These are phyloP conservation scores for Corythornis madagascariensis DNA, from an alignment of 2,113 vertebrate genomes.

Conservation along the genomic window DNA sequence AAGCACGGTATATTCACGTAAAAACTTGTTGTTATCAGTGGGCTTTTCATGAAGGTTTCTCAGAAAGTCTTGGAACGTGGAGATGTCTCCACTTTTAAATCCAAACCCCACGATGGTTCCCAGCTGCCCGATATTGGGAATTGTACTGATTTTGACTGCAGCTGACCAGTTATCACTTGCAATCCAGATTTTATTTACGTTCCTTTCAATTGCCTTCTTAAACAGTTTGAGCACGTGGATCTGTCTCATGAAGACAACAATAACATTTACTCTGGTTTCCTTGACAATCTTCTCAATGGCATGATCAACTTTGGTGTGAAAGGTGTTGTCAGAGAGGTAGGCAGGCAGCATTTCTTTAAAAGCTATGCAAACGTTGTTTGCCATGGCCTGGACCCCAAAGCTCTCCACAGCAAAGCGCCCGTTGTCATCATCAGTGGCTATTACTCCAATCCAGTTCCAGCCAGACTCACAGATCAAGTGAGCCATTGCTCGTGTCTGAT, in stretches of 20 bases:
- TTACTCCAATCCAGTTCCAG: conserved; percentile 88
- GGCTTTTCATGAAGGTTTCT: conserved; percentile 62
- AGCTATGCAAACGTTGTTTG: conserved; percentile 83
- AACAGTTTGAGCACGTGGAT: conserved; percentile 79
- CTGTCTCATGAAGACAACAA: conserved; percentile 84
- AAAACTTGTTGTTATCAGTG: conserved; percentile 70
- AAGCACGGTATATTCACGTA: conserved; percentile 74
- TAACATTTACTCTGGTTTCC: conserved; percentile 82
- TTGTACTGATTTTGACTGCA: conserved; percentile 66
- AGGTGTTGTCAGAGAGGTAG: conserved; percentile 72
- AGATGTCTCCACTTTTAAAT: conserved; percentile 80
- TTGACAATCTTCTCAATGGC: conserved; percentile 75
- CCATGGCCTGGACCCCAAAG: conserved; percentile 78
- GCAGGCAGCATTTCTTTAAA: conserved; percentile 84
- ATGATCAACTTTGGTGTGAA: conserved; percentile 63
- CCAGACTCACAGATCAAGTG: conserved; percentile 76
- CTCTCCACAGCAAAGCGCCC: conserved; percentile 80
- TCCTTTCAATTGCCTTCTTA: conserved; percentile 68
- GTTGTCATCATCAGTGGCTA: conserved; percentile 87
- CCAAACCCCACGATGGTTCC: conserved; percentile 86
- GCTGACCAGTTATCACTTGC: conserved; percentile 90
- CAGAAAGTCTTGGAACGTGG: conserved; percentile 79
- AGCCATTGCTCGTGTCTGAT: conserved; percentile 87
- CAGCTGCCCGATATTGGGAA: conserved; percentile 75
- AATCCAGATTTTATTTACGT: conserved; percentile 84